Evolutionary conservation across 2,888 invertebrate species (phyloP).

Genomic region (Bursaphelenchus okinawaensis): DNA sequence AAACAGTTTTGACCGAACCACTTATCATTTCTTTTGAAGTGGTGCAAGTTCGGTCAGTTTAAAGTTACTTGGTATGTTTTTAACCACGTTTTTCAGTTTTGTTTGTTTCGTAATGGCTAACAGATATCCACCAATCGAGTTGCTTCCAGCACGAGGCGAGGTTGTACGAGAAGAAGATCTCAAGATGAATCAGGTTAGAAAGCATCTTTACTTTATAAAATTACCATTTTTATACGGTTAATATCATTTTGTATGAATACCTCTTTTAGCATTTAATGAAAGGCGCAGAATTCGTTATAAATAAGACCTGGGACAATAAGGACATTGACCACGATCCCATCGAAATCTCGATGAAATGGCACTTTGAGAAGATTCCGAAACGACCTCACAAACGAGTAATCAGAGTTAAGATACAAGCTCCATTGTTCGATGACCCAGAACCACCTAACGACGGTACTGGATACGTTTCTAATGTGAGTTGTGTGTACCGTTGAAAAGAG

Average conservation of each 20-base stretch:
- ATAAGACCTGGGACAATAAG: constrained; percentile 53
- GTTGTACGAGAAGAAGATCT: background rate
- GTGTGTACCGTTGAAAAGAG: background rate
- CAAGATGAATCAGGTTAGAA: constrained; percentile 17
- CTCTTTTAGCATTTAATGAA: constrained; percentile 20
- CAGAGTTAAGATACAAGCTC: constrained; percentile 36
- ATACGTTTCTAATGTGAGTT: constrained; percentile 38
- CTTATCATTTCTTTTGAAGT: too few species aligned
- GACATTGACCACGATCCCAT: constrained; percentile 49
- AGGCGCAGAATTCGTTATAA: constrained; percentile 42
- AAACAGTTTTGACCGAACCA: too few species aligned
- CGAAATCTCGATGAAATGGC: constrained; percentile 48
- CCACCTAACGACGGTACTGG: constrained; percentile 47
- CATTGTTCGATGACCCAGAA: constrained; percentile 55
- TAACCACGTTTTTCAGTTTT: too few species aligned
- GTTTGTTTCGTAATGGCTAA: background rate
- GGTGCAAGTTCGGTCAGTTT: too few species aligned
- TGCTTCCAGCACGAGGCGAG: background rate
- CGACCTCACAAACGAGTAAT: constrained; percentile 55
- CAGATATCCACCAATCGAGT: background rate
- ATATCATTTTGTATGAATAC: background rate
- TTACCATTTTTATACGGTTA: constrained; percentile 1
- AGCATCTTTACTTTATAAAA: background rate
- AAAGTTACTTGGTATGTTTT: too few species aligned
- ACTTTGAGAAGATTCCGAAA: constrained; percentile 45